Conservation (phyloP, 2,888 invertebrate genomes). For the Mantis religiosa region DNA sequence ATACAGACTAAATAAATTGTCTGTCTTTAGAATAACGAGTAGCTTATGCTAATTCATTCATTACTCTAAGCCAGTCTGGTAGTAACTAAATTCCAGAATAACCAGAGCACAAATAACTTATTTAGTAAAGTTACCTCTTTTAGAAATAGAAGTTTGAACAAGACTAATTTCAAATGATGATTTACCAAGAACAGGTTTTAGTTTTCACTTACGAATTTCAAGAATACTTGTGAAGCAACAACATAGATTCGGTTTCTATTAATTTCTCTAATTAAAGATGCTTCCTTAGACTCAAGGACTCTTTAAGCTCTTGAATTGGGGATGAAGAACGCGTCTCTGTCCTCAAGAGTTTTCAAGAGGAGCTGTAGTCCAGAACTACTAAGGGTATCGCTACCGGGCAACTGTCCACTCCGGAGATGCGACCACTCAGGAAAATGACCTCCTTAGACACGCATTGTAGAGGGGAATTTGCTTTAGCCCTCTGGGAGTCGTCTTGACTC, state of each 20-base stretch:
- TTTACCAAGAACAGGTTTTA: too few relatives aligned
- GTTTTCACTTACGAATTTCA: too few relatives aligned
- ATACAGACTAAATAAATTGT: not conserved
- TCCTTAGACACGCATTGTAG: not conserved
- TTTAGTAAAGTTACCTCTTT: too few relatives aligned
- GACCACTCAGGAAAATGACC: not conserved
- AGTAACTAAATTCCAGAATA: too few relatives aligned
- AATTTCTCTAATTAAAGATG: not conserved
- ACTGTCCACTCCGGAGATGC: not conserved
- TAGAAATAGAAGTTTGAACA: not conserved
- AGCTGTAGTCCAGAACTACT: not conserved
- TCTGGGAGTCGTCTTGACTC: not conserved
- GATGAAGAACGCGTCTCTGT: not conserved
- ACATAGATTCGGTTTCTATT: not conserved
- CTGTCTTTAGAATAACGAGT: too few relatives aligned
- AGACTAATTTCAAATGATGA: not conserved
- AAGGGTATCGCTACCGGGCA: not conserved
- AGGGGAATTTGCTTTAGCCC: not conserved
- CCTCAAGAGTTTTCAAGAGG: not conserved
- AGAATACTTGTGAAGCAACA: not conserved
- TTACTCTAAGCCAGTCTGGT: too few relatives aligned
- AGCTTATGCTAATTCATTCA: too few relatives aligned
- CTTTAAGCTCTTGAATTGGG: not conserved
- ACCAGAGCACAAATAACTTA: too few relatives aligned
- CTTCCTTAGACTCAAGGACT: not conserved